Conservation (phyloP, 2,113 vertebrate genomes). For the Phodopus roborovskii region DNA sequence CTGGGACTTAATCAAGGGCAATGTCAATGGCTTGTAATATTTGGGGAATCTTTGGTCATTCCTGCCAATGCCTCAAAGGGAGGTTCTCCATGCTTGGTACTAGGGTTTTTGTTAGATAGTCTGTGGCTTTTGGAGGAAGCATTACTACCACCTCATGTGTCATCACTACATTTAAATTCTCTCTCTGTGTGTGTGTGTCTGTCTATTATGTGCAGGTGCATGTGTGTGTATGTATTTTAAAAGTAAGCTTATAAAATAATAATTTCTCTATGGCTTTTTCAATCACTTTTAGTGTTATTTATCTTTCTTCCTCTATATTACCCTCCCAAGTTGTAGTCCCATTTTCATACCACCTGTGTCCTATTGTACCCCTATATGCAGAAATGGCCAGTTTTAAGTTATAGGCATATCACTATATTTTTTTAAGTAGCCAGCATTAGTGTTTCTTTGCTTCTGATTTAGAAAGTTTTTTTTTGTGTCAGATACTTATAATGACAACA, state of each 20-base stretch:
- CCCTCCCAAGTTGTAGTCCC: background rate
- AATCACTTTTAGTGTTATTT: background rate
- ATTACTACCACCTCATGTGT: too few relatives aligned
- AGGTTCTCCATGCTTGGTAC: background rate
- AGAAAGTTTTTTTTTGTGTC: constrained; percentile 6
- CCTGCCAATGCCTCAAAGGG: background rate
- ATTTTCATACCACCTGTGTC: background rate
- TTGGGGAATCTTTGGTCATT: too few relatives aligned
- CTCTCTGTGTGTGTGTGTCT: background rate
- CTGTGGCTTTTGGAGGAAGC: background rate
- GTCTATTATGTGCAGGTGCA: background rate
- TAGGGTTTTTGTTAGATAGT: background rate
- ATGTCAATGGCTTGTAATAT: background rate
- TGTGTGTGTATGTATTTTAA: background rate
- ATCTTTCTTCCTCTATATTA: background rate
- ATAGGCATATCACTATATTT: background rate
- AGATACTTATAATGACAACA: background rate
- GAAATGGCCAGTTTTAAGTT: background rate
- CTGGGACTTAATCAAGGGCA: background rate
- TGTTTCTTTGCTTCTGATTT: constrained; percentile 45
- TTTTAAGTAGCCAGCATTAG: background rate
- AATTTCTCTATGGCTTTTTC: background rate
- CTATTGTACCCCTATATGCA: background rate
- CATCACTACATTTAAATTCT: background rate
- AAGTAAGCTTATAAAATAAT: background rate